These are phyloP conservation scores for Drosophila peninsularis DNA, from an alignment of 2,888 invertebrate genomes.

Conservation along the genomic window DNA sequence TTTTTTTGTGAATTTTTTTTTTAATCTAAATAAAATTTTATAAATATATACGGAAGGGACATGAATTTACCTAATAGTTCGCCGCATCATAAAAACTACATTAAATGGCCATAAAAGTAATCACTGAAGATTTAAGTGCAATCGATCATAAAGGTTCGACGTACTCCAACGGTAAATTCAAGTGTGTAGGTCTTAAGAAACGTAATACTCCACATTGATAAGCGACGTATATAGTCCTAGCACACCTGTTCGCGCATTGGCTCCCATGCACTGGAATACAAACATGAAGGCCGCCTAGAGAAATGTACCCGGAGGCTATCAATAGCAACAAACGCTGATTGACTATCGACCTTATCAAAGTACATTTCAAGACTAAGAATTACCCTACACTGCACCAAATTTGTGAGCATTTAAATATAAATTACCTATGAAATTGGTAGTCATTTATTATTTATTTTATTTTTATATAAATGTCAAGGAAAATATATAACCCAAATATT, in stretches of 20 bases:
- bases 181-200: constrained; percentile 35
- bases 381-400: constrained; percentile 40
- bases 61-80: neutral
- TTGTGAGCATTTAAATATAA: too few relatives aligned
- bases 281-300: constrained; percentile 45
- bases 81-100: neutral
- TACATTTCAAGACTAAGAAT: constrained; percentile 17
- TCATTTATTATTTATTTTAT: too few relatives aligned
- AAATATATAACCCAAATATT: too few relatives aligned
- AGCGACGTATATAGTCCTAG: constrained; percentile 11
- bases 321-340: constrained; percentile 2
- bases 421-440: too few relatives aligned
- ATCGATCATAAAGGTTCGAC: constrained; percentile 30
- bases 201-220: constrained; percentile 41
- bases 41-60: neutral
- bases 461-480: too few relatives aligned
- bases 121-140: constrained; percentile 47
- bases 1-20: neutral
- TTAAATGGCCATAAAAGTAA: constrained; percentile 28
- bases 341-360: constrained; percentile 42
- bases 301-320: constrained; percentile 57
- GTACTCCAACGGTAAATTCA: constrained; percentile 21
- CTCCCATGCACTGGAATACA: constrained; percentile 3
- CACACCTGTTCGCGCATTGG: constrained; percentile 59
- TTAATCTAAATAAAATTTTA: neutral